Evolutionary conservation across 2,113 vertebrate species (phyloP).

Genomic region (Manacus vitellinus): DNA sequence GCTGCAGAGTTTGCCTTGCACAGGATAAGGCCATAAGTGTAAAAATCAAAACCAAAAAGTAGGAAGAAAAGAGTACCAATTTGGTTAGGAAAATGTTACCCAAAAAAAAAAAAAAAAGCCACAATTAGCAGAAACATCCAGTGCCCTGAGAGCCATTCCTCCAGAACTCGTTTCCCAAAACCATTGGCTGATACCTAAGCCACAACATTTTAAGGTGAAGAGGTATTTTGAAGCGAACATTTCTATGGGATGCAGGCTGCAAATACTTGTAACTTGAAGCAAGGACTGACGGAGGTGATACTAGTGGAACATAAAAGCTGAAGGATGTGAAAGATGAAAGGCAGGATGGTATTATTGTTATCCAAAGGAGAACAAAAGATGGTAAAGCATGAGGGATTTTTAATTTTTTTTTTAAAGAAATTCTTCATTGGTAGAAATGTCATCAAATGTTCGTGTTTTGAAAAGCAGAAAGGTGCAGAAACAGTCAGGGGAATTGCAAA

Average conservation of each 20-base stretch:
- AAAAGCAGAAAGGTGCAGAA: not conserved
- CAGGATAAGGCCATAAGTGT: rapidly evolving
- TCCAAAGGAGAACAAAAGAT: not conserved
- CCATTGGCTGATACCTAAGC: not conserved
- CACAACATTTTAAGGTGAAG: not conserved
- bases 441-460: not conserved
- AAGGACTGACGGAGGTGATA: not conserved
- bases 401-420: not conserved
- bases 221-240: not conserved
- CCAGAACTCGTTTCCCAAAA: not conserved
- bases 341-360: not conserved
- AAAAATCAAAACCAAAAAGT: not conserved
- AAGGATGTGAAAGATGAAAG: not conserved
- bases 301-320: not conserved
- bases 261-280: not conserved
- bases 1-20: not conserved
- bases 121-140: not conserved
- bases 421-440: not conserved
- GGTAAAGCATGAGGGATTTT: not conserved
- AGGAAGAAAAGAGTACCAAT: not conserved
- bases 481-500: not conserved
- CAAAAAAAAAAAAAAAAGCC: not conserved
- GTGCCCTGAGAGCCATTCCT: not conserved
- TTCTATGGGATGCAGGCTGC: not conserved
- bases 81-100: not conserved